phyloP scores from a whole-genome alignment of 2,797 vertebrate genomes.

The Lutjanus campechanus region DNA sequence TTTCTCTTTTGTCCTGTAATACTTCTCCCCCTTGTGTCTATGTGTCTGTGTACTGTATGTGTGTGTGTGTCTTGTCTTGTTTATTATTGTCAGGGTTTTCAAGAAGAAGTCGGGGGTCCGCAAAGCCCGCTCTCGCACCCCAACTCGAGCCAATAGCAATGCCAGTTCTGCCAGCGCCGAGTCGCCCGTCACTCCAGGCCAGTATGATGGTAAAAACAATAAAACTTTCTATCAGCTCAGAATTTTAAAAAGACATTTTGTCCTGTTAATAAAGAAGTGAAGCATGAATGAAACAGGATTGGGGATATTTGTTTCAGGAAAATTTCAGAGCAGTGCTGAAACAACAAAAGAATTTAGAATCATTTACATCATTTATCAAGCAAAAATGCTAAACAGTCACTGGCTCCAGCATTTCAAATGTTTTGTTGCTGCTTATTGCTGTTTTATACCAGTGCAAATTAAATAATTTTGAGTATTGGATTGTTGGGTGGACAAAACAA shows the following conservation, averaged over 20 bases:
- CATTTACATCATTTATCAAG: too few relatives aligned
- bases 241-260: neutral
- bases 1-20: neutral
- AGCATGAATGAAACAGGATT: neutral
- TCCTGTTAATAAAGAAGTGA: neutral
- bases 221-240: neutral
- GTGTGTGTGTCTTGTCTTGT: neutral
- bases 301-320: neutral
- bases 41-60: neutral
- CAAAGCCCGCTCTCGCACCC: constrained; percentile 47
- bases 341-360: neutral
- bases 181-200: constrained; percentile 19
- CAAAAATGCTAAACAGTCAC: neutral
- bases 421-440: too few relatives aligned
- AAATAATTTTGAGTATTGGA: too few relatives aligned
- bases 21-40: neutral
- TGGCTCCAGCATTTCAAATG: neutral
- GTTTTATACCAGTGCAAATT: too few relatives aligned
- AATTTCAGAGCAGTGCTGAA: neutral
- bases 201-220: constrained; percentile 32
- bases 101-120: constrained; percentile 76
- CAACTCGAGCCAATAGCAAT: constrained; percentile 55
- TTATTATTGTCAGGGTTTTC: constrained; percentile 68
- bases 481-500: too few relatives aligned
- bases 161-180: constrained; percentile 21